These are phyloP conservation scores for Drosophila pallidifrons DNA, from an alignment of 1,140 invertebrate species.

Conservation along the genomic window DNA sequence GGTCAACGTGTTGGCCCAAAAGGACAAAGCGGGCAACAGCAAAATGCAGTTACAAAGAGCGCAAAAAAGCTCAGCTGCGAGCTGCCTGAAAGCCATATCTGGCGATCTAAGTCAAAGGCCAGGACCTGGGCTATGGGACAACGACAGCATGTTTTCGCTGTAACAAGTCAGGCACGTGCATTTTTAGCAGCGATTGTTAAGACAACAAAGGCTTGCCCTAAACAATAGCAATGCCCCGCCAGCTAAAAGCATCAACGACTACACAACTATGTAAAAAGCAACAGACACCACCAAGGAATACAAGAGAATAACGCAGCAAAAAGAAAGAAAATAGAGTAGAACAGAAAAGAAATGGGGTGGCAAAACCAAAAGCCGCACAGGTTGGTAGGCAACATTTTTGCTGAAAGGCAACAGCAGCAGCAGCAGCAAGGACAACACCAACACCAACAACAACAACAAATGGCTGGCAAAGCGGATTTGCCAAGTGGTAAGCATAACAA, in stretches of 20 bases:
- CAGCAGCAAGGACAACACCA: constrained; percentile 23
- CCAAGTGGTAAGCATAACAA: constrained; percentile 82
- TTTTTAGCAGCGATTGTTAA: constrained; percentile 55
- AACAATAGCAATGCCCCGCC: constrained; percentile 47
- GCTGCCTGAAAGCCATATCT: constrained; percentile 6
- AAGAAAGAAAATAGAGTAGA: not conserved
- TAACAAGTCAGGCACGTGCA: constrained; percentile 59
- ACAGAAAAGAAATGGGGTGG: constrained; percentile 30
- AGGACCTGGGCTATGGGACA: constrained; percentile 30
- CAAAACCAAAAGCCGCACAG: constrained; percentile 50
- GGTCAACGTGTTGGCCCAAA: not conserved
- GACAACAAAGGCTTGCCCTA: constrained; percentile 66
- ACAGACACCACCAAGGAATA: constrained; percentile 49
- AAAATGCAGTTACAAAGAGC: not conserved
- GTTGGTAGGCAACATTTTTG: constrained; percentile 61
- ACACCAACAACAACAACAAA: constrained; percentile 21
- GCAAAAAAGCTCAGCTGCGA: not conserved
- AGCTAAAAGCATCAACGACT: constrained; percentile 39
- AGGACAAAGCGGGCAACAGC: not conserved
- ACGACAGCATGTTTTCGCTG: constrained; percentile 42
- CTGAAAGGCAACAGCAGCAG: constrained; percentile 28
- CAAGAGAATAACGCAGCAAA: constrained; percentile 7
- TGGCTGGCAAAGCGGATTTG: constrained; percentile 75
- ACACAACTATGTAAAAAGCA: constrained; percentile 48
- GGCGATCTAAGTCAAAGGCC: constrained; percentile 40